A percentile compares a stretch with the other conserved stretches of the same genome.
phyloP scores from a whole-genome alignment of 2,888 invertebrate genomes.

The Drosophila fungiperda region DNA sequence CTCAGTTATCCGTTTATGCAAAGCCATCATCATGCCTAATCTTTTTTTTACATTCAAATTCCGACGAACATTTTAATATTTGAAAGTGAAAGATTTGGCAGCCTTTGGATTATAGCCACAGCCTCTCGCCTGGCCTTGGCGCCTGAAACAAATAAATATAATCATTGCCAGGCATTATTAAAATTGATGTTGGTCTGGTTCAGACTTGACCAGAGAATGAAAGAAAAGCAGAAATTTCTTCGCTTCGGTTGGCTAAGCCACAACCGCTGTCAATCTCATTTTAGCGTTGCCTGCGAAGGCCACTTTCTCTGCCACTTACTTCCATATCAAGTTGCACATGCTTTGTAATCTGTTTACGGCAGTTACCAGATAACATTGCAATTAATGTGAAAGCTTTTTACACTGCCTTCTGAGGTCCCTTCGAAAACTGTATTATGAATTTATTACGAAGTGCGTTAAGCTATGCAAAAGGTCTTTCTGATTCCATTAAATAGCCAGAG shows the following conservation, averaged over 20 bases:
- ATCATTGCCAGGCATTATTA: constrained; percentile 62
- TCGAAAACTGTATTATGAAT: constrained; percentile 11
- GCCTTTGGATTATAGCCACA: constrained; percentile 21
- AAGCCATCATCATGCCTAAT: constrained; percentile 3
- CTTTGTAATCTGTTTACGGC: constrained; percentile 58
- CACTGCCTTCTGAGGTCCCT: constrained; percentile 23
- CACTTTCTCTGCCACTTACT: constrained; percentile 16
- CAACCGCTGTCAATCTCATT: constrained; percentile 72
- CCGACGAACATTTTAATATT: constrained; percentile 57
- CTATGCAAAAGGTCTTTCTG: not conserved
- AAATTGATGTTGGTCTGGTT: constrained; percentile 66
- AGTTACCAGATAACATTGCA: constrained; percentile 68
- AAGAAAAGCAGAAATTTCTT: constrained; percentile 10
- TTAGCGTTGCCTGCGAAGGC: constrained; percentile 36
- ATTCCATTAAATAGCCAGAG: not conserved
- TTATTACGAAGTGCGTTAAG: constrained; percentile 6
- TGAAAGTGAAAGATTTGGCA: constrained; percentile 42
- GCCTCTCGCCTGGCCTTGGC: constrained; percentile 29
- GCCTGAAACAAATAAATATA: constrained; percentile 52
- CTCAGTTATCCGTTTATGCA: constrained; percentile 1
- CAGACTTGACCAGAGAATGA: constrained; percentile 20
- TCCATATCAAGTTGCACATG: constrained; percentile 37
- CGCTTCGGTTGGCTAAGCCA: constrained; percentile 54
- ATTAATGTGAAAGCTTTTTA: constrained; percentile 81
- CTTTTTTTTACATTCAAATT: constrained; percentile 39